phyloP scores from a whole-genome alignment of 1,140 invertebrate species.

The Cherax quadricarinatus region DNA sequence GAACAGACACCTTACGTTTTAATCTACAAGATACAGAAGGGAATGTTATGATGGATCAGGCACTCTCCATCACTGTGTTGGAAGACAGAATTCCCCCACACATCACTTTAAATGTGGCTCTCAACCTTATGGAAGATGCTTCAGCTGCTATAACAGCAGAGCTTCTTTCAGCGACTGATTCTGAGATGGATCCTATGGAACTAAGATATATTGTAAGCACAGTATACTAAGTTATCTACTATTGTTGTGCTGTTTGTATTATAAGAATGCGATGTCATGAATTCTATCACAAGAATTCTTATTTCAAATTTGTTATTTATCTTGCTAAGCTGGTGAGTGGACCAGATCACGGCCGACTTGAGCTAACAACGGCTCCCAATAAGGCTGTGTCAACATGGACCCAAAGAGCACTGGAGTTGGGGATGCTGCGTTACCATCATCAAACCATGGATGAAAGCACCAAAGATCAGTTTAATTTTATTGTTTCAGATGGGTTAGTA shows the following conservation, averaged over 20 bases:
- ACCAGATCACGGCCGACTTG: constrained; percentile 36
- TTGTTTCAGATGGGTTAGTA: constrained; percentile 55
- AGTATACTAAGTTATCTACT: neutral
- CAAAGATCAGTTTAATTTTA: constrained; percentile 42
- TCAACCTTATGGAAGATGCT: constrained; percentile 43
- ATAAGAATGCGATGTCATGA: neutral
- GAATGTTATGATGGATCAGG: constrained; percentile 57
- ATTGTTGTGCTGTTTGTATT: too few species aligned
- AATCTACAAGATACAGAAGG: constrained; percentile 63
- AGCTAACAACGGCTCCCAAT: constrained; percentile 17
- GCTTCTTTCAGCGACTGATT: constrained; percentile 55
- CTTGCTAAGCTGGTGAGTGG: constrained; percentile 42
- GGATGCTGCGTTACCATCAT: constrained; percentile 41
- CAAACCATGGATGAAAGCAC: constrained; percentile 35
- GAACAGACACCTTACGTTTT: constrained; percentile 45
- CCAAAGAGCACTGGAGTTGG: constrained; percentile 39
- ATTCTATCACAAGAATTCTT: neutral
- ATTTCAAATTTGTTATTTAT: neutral
- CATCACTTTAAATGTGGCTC: constrained; percentile 42
- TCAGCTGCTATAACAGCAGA: constrained; percentile 42
- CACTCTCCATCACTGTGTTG: constrained; percentile 50
- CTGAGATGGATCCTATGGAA: constrained; percentile 55
- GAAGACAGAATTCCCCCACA: constrained; percentile 46
- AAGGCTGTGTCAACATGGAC: constrained; percentile 42
- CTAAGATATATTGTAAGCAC: constrained; percentile 41